Base-by-base conservation (phyloP, 2,888 invertebrate species). In the Eupithecia tripunctaria region DNA sequence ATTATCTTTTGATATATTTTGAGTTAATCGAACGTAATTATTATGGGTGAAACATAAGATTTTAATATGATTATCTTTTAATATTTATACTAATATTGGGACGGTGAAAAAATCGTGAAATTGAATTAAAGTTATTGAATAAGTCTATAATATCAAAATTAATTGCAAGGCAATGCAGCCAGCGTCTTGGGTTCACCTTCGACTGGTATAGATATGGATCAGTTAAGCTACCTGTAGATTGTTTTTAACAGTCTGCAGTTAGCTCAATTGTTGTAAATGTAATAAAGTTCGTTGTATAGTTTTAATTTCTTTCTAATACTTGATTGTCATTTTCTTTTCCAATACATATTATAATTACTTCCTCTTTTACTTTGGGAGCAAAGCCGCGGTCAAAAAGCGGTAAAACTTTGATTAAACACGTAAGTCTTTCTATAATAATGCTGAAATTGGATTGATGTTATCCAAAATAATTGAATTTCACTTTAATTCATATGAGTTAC, bases 1-100 rank as follows among this genome's bases (percentile, higher is more conserved):
- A 51, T 21, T 51, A 51, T 51, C 21, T 10, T n/a, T n/a, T n/a
- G n/a, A n/a, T n/a, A n/a, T n/a, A 64, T 67, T 63, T 43, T 69
- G 36, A 67, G 51, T 67, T 63, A 43, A 70, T n/a, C 27, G 21
- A 12, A 12, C 14, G 1, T 43, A 27, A n/a, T 38, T 27, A 64
- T 64, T 41, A 47, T 60, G 1, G 4, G 18, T 51, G 25, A 51
- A 56, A 56, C 14, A 59, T 51, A 21, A 21, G 21, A 21, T 21
- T 21, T 51, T 51, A 0, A n/a, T 2, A 21, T 21, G 7, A 51
- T 21, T 51, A 51, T 51, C 21, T 10, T n/a, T n/a, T n/a, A n/a
- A n/a, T n/a, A 51, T 51, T 3, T 10, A 12, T 1, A 51, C 10
- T 21, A 21, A 51, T 21, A 51, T 21, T 51, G 3, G 4, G 21